A percentile compares a stretch with the other conserved stretches of the same genome.
Evolutionary conservation across 1,140 invertebrate genomes (phyloP).

Genomic region (Calephelis nemesis): DNA sequence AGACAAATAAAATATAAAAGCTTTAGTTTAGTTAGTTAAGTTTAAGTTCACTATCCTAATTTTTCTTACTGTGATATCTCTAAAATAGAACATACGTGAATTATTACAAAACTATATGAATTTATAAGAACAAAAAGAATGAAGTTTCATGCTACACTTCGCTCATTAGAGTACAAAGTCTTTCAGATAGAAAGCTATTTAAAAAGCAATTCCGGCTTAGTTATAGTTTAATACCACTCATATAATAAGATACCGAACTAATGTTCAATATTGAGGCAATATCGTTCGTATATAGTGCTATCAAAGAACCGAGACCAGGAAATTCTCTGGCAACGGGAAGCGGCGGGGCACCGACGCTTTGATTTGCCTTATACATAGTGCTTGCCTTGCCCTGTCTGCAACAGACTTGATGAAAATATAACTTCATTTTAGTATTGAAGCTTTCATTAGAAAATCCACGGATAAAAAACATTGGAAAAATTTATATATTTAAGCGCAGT

Average conservation of each 20-base stretch:
- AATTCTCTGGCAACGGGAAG: constrained; percentile 11
- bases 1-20: too few relatives aligned
- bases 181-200: background rate
- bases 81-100: too few relatives aligned
- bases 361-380: constrained; percentile 1
- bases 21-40: too few relatives aligned
- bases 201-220: background rate
- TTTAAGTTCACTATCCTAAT: too few relatives aligned
- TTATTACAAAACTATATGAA: too few relatives aligned
- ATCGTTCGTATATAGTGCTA: background rate
- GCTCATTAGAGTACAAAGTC: background rate
- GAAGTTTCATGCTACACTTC: background rate
- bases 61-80: too few relatives aligned
- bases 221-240: constrained; percentile 4
- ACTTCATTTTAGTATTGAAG: background rate
- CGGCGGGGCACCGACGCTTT: background rate
- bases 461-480: too few relatives aligned
- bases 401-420: constrained; percentile 7
- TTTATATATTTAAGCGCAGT: too few relatives aligned
- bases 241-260: constrained; percentile 3
- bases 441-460: background rate
- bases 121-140: background rate
- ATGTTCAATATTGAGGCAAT: constrained; percentile 13
- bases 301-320: constrained; percentile 8
- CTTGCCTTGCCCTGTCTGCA: background rate